Evolutionary conservation across 2,888 invertebrate species (phyloP).

Genomic region (Formica aserva): DNA sequence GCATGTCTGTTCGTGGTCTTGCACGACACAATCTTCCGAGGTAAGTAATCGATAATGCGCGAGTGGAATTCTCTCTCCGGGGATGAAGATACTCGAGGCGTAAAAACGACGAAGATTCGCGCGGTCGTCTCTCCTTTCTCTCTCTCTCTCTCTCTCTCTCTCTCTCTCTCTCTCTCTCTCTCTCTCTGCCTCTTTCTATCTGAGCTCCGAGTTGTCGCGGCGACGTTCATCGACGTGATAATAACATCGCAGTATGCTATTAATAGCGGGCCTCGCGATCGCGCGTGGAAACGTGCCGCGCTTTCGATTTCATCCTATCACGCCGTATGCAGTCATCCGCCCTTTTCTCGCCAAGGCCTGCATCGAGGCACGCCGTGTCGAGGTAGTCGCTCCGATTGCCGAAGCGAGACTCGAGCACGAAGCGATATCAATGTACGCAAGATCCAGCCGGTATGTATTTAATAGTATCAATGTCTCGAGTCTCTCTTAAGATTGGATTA

Average conservation of each 20-base stretch:
- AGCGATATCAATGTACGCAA: slow-evolving; percentile 6
- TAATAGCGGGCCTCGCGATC: slow-evolving; percentile 76
- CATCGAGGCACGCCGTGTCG: not conserved
- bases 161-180: not conserved
- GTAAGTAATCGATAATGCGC: slow-evolving; percentile 37
- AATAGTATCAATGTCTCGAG: not conserved
- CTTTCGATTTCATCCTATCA: slow-evolving; percentile 55
- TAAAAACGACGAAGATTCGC: not conserved
- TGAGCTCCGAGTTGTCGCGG: slow-evolving; percentile 59
- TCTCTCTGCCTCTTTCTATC: not conserved
- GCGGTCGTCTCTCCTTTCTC: not conserved
- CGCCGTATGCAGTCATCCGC: slow-evolving; percentile 38
- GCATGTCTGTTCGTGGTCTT: slow-evolving; percentile 21
- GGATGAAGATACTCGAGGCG: not conserved
- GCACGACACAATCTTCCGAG: slow-evolving; percentile 6
- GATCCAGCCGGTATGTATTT: slow-evolving; percentile 11
- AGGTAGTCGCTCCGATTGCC: slow-evolving; percentile 30
- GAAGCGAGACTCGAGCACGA: slow-evolving; percentile 31
- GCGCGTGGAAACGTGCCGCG: slow-evolving; percentile 54
- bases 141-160: not conserved
- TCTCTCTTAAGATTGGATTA: not conserved
- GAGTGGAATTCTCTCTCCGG: not conserved
- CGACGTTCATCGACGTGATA: slow-evolving; percentile 80
- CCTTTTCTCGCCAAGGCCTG: slow-evolving; percentile 45
- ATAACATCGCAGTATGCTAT: slow-evolving; percentile 82